Evolutionary conservation across 2,888 invertebrate genomes (phyloP).

Genomic region (Empis livida): DNA sequence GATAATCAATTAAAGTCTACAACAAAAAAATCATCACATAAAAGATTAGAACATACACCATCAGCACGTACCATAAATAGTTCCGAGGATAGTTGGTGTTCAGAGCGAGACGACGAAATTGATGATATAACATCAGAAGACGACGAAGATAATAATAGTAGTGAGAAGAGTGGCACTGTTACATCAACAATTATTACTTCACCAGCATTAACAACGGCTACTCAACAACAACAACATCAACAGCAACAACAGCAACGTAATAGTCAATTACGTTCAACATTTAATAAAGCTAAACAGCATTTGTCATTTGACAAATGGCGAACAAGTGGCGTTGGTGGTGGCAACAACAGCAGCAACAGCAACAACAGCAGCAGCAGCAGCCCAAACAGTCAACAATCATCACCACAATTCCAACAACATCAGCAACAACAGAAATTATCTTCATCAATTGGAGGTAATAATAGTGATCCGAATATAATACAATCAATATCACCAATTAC

Average conservation of each 20-base stretch:
- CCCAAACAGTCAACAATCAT: constrained; percentile 15
- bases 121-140: constrained; percentile 8
- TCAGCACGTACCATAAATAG: constrained; percentile 31
- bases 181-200: constrained; percentile 18
- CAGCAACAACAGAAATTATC: constrained; percentile 1
- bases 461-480: background rate
- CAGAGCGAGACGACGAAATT: constrained; percentile 16
- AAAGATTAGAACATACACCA: constrained; percentile 21
- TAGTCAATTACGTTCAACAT: constrained; percentile 65
- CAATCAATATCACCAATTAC: background rate
- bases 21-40: constrained; percentile 8
- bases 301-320: constrained; percentile 65
- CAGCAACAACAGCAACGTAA: constrained; percentile 43
- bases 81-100: constrained; percentile 54
- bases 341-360: constrained; percentile 20
- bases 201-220: constrained; percentile 23
- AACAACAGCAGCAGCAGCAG: constrained; percentile 15
- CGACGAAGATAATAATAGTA: constrained; percentile 38
- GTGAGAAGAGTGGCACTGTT: constrained; percentile 11
- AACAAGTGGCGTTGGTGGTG: constrained; percentile 32
- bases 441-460: constrained; percentile 5
- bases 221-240: constrained; percentile 20
- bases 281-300: constrained; percentile 68
- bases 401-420: background rate
- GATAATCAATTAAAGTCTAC: background rate